Percentiles rank a stretch among this genome's conserved stretches.
These are phyloP conservation scores for Chrysolina haemoptera DNA, from an alignment of 2,888 invertebrate species.

Conservation along the genomic window DNA sequence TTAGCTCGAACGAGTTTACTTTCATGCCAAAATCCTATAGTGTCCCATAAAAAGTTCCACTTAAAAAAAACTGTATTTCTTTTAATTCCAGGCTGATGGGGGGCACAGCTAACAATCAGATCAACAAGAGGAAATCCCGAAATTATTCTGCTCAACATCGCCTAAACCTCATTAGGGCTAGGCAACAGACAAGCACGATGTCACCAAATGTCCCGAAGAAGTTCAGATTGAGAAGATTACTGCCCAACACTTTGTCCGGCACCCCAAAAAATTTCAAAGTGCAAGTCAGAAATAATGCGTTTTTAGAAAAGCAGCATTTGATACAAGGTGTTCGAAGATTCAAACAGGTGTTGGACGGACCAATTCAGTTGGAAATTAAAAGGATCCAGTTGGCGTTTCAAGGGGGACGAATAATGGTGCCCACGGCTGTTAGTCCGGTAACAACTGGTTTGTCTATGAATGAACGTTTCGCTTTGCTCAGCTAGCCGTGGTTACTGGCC, in stretches of 20 bases:
- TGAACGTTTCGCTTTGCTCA: background rate
- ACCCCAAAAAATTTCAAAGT: constrained; percentile 47
- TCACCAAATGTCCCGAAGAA: constrained; percentile 25
- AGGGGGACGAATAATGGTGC: background rate
- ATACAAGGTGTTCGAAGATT: constrained; percentile 38
- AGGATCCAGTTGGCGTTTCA: constrained; percentile 47
- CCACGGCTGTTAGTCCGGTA: background rate
- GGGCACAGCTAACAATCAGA: constrained; percentile 31
- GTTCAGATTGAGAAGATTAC: constrained; percentile 33
- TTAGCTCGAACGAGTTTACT: too few species aligned
- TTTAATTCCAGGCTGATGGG: constrained; percentile 30
- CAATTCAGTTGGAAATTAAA: constrained; percentile 52
- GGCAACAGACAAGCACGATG: background rate
- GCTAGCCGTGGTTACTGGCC: background rate
- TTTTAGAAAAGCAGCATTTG: constrained; percentile 3
- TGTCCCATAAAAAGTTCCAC: too few species aligned
- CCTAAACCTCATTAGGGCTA: constrained; percentile 38
- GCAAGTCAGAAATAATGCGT: constrained; percentile 49
- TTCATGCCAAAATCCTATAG: too few species aligned
- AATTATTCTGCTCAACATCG: constrained; percentile 30
- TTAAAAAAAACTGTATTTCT: background rate
- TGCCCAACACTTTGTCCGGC: constrained; percentile 24
- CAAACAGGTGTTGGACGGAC: constrained; percentile 50
- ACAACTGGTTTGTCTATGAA: background rate
- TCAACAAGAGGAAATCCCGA: constrained; percentile 9